Percentiles rank a stretch among this genome's conserved stretches.
These are phyloP conservation scores for Battus philenor DNA, from an alignment of 1,140 invertebrate genomes.

Conservation along the genomic window DNA sequence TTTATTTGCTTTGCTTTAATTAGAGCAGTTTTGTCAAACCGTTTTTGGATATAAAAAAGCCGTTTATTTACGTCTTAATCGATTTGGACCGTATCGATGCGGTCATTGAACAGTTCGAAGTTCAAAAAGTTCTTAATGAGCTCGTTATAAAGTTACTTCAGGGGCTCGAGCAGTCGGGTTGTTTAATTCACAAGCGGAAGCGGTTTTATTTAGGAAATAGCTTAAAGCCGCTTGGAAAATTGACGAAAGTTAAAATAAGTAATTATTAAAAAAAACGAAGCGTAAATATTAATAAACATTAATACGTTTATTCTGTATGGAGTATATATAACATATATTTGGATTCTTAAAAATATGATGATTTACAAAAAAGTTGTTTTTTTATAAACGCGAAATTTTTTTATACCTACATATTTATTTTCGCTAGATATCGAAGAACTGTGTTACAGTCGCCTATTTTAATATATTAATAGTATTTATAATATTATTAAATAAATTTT, in stretches of 20 bases:
- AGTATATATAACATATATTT: background rate
- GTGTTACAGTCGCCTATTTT: no score
- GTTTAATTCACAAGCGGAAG: conserved; percentile 18
- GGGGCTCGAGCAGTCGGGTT: background rate
- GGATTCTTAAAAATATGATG: no score
- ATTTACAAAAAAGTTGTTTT: no score
- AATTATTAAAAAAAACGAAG: background rate
- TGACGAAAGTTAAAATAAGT: background rate
- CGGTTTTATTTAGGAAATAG: conserved; percentile 15
- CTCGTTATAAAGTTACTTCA: conserved; percentile 56
- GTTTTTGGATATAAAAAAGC: background rate
- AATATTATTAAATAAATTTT: no score
- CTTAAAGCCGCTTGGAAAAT: no score
- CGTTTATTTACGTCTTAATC: conserved; percentile 1
- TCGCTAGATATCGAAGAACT: no score
- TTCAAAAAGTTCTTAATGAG: conserved; percentile 38
- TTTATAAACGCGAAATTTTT: no score
- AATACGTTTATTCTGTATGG: background rate
- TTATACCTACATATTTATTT: no score
- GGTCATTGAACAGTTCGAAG: conserved; percentile 8
- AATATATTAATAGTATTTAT: no score
- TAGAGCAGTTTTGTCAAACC: no score
- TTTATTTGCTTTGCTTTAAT: no score
- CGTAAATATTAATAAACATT: background rate
- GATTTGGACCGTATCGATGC: conserved; percentile 9